phyloP scores from a whole-genome alignment of 2,113 vertebrate genomes.

The Callipepla squamata region DNA sequence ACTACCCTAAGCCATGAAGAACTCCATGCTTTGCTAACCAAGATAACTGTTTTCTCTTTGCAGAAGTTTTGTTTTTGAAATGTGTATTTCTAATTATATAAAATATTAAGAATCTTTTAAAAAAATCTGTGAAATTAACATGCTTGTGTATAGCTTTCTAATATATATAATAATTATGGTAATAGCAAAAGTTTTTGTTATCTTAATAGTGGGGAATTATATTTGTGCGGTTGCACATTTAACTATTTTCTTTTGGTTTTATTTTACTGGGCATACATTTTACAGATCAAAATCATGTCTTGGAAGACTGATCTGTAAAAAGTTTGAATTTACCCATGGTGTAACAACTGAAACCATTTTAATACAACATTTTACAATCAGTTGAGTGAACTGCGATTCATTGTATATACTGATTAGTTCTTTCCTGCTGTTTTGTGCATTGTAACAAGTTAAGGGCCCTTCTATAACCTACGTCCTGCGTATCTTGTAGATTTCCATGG shows the following conservation, averaged over 20 bases:
- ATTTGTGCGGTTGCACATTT: conserved; percentile 93
- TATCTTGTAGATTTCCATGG: conserved; percentile 77
- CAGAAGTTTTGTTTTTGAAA: conserved; percentile 98
- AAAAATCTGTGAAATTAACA: conserved; percentile 99
- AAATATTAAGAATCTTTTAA: conserved; percentile 99
- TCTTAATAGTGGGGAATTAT: conserved; percentile 93
- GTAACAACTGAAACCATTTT: conserved; percentile 77
- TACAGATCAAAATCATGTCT: conserved; percentile 78
- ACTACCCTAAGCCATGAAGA: conserved; percentile 94
- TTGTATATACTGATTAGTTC: conserved; percentile 83
- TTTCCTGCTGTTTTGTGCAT: conserved; percentile 78
- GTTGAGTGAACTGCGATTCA: conserved; percentile 81
- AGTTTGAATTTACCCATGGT: conserved; percentile 71
- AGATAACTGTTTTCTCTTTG: conserved; percentile 98
- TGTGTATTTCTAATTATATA: conserved; percentile 99
- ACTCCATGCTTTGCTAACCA: conserved; percentile 97
- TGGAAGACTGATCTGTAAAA: conserved; percentile 80
- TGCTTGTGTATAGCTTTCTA: conserved; percentile 99
- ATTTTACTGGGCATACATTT: conserved; percentile 81
- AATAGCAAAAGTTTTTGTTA: conserved; percentile 90
- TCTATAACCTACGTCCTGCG: conserved; percentile 73
- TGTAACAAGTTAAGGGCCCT: conserved; percentile 80
- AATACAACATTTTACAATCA: conserved; percentile 78
- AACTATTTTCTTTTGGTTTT: conserved; percentile 82
- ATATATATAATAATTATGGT: conserved; percentile 95